Evolutionary conservation across 2,888 invertebrate species (phyloP), one percentile per base, ranked within the genome.

Genomic region (Oegoconia quadripuncta): DNA sequence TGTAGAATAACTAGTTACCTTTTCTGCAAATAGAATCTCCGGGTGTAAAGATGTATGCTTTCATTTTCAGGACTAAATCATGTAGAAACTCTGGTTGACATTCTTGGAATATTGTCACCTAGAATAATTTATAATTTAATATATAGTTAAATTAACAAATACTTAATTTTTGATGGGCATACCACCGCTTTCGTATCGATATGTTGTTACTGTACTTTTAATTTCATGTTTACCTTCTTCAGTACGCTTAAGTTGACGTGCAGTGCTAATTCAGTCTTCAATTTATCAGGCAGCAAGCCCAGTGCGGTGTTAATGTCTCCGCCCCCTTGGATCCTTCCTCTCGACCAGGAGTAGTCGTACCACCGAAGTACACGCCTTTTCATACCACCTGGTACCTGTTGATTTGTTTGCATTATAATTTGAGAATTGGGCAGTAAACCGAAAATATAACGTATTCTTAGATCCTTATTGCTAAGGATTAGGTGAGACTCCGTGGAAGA

Each of bases 271-370:
- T 98, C 98, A 23, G 98, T 98, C 90, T 98, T 98, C 54, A 98
- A 91, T 77, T 98, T 98, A 74, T 98, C 98, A 1, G 98, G 98
- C 44, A 98, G 89, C 20, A 98, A 88, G 8, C 97, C 97, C 36
- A 98, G 88, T 1, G 96, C 97, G 1, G 97, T 97, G 72, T 97
- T 97, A 72, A 98, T 98, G 77, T 98, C 98, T 6, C 97, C 97
- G 1, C 97, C 97, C 2, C 98, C 98, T 75, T 97, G 97, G 62
- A 98, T 97, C 34, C 97, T 89, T 4, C 98, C 98, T 42, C 98
- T 90, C 2, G 97, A 97, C 98, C 98, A 98, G 17, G 97, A 97
- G 80, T 98, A 98, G 84, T 98, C 97, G 81, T 98, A 98, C 98
- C 98, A 98, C 5, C 98, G 90, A 20, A 98, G 91, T 1, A 98